Conservation (phyloP, 2,888 invertebrate species). For the Leptinotarsa juncta region DNA sequence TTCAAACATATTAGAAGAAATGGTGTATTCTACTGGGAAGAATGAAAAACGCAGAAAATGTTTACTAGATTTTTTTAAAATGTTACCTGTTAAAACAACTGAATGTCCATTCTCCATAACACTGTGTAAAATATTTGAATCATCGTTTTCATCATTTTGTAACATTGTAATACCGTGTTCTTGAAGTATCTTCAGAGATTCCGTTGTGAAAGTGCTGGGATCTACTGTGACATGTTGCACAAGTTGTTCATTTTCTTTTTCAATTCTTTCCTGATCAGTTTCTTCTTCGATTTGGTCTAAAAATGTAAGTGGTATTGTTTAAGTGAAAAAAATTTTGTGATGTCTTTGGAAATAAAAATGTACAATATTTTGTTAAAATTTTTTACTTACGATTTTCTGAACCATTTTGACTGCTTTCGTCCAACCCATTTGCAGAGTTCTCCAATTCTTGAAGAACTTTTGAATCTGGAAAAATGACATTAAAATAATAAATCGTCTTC, state of each 20-base stretch:
- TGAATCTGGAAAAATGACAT: not conserved
- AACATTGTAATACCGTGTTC: constrained; percentile 90
- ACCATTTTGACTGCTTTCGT: constrained; percentile 5
- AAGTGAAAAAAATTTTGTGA: too few species aligned
- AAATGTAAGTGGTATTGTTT: not conserved
- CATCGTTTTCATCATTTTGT: constrained; percentile 73
- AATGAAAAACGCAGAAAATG: not conserved
- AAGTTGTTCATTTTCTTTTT: constrained; percentile 37
- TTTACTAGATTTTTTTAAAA: not conserved
- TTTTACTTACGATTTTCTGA: not conserved
- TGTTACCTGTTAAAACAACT: constrained; percentile 80
- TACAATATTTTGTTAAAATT: not conserved
- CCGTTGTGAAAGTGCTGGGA: constrained; percentile 52
- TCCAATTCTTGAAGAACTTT: constrained; percentile 8
- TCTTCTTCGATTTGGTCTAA: constrained; percentile 27
- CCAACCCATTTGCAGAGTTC: not conserved
- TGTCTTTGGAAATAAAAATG: not conserved
- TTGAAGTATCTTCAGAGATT: constrained; percentile 78
- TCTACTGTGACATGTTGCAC: constrained; percentile 32
- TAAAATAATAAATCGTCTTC: too few species aligned
- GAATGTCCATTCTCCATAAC: constrained; percentile 89
- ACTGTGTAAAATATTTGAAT: constrained; percentile 78
- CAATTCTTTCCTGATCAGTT: constrained; percentile 29
- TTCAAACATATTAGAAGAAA: too few species aligned
- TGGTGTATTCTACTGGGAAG: too few species aligned